Base-by-base conservation (phyloP, 2,797 vertebrate genomes). In the Gymnothorax reevesii region DNA sequence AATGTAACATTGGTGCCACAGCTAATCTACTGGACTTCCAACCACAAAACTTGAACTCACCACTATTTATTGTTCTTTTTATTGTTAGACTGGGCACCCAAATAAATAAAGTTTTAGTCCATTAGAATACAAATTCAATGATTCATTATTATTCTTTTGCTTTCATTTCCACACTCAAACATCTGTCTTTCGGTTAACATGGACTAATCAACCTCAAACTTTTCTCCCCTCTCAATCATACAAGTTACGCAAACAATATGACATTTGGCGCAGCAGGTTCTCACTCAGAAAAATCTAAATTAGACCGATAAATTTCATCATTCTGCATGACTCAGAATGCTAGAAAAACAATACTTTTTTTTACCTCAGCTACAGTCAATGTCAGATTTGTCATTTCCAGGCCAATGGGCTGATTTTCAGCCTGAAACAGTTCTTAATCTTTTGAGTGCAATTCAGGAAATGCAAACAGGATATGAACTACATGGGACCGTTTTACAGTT, bases 331-430 rank as follows among this genome's bases (percentile, higher is more conserved):
- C 27, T 54, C 83, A 57, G 54, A 52, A 75, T 15, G 22, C 59
- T 0, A 0, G 52, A 33, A 7, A 77, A 13, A 85, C 69, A 73
- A 8, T n/a, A 73, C n/a, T 25, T 62, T 5, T 62, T 5, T 12
- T 75, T 33, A 88, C 83, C 88, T 75, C 27, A 73, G 80, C 52
- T 12, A 27, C 54, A 75, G 52, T 84, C 17, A 64, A 64, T 22
- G 83, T 60, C 85, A 86, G 57, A 86, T 82, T 75, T 27, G 84
- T 75, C 84, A 57, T 33, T 62, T 57, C 52, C 77, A n/a, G 17
- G 57, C 79, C 85, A 64, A 86, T 10, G 75, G 17, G 73, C 85
- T 55, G 49, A 49, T 82, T 86, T 9, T 54, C 33, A 27, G 15
- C 33, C 27, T 20, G 49, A 84, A 42, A 62, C 27, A 59, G 13